Percentiles rank a stretch among this genome's conserved stretches.
These are phyloP conservation scores for Drosophila auraria DNA, from an alignment of 1,140 invertebrate genomes.

Conservation along the genomic window DNA sequence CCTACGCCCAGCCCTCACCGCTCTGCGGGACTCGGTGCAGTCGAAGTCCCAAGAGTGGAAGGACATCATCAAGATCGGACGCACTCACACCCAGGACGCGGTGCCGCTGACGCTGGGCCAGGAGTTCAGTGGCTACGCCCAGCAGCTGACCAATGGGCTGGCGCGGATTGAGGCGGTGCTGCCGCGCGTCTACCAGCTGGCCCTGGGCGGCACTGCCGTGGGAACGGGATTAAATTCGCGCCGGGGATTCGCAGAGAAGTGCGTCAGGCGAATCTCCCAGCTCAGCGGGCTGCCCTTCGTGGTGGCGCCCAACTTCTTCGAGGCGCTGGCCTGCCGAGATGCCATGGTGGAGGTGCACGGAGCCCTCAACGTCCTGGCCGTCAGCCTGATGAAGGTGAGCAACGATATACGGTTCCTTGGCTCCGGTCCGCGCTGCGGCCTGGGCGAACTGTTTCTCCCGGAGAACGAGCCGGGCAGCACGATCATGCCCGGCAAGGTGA, in stretches of 20 bases:
- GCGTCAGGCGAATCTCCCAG: conserved; percentile 92
- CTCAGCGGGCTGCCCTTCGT: conserved; percentile 94
- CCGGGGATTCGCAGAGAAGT: conserved; percentile 94
- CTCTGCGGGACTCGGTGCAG: conserved; percentile 90
- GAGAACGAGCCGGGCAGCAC: conserved; percentile 99
- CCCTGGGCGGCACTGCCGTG: conserved; percentile 98
- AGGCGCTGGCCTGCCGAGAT: conserved; percentile 97
- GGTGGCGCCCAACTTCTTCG: conserved; percentile 98
- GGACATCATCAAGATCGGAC: conserved; percentile 97
- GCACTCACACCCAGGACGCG: conserved; percentile 95
- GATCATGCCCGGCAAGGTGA: conserved; percentile 99
- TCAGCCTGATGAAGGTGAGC: conserved; percentile 98
- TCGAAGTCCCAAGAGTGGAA: conserved; percentile 93
- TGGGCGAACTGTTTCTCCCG: conserved; percentile 96
- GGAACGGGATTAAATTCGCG: conserved; percentile 97
- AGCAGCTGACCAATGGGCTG: conserved; percentile 95
- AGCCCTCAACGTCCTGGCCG: conserved; percentile 96
- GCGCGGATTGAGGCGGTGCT: conserved; percentile 93
- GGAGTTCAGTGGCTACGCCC: conserved; percentile 98
- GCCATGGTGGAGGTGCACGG: conserved; percentile 98
- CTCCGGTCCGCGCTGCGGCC: conserved; percentile 97
- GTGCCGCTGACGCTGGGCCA: conserved; percentile 98
- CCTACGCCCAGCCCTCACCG: conserved; percentile 92
- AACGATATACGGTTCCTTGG: conserved; percentile 98
- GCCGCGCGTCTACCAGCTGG: conserved; percentile 94